Base-by-base conservation (phyloP, 2,113 vertebrate genomes). In the Otus sunia region DNA sequence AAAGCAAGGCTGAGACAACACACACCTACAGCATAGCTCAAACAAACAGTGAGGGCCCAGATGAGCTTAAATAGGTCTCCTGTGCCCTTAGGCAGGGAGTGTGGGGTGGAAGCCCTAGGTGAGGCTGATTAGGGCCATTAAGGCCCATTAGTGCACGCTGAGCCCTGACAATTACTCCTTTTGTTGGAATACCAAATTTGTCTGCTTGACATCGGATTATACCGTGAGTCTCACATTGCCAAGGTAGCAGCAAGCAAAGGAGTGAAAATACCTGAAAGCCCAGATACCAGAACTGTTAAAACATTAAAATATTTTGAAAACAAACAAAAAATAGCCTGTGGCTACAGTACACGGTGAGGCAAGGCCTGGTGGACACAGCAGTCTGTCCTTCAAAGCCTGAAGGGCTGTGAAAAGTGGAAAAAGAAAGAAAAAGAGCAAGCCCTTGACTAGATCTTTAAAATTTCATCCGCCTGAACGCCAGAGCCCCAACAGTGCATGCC, bases 171-270 rank as follows among this genome's bases (percentile, higher is more conserved):
- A 71, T 64, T 53, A 10, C 12, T 60, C 36, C 41, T 67, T 67
- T 36, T 64, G 63, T 41, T 17, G 29, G 23, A 10, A 50, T 59
- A n/a, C 10, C 11, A 56, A 5, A 29, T 53, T 39, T 37, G 15
- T 59, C n/a, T 32, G 37, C 1, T 0, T 47, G 49, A 34, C 13
- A 32, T 6, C 3, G 0, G 1, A 18, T 88, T 49, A 23, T 9
- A 16, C 8, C 47, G 7, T 0, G 8, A 71, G 86, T 36, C 22
- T 69, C 11, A 3, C 15, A 26, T 34, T 59, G 22, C 36, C 17
- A 32, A 58, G 23, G 47, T 7, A 19, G 37, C 29, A 32, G 66
- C 43, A 55, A 50, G 18, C 6, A 47, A 45, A 86, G 8, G 17
- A 45, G 4, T 27, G 36, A 82, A 78, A 88, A 80, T 21, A 64